A percentile compares a stretch with the other conserved stretches of the same genome.
phyloP scores from a whole-genome alignment of 2,797 vertebrate genomes.

The Pangasius mekongensis region DNA sequence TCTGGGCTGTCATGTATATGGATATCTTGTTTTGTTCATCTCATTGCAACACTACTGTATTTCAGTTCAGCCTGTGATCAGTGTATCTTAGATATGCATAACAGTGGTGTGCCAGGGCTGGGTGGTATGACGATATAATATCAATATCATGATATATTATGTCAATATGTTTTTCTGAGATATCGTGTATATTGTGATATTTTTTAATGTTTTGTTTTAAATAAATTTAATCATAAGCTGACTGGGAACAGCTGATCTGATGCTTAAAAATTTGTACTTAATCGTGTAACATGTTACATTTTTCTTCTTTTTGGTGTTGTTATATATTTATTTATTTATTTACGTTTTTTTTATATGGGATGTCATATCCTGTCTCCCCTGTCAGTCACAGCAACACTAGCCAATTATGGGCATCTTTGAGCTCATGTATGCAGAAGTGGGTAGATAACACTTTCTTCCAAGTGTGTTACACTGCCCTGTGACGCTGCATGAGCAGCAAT shows the following conservation, averaged over 20 bases:
- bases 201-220: background rate
- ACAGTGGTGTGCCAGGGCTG: constrained; percentile 41
- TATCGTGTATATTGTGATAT: background rate
- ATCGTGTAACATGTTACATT: background rate
- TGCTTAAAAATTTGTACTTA: background rate
- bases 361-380: background rate
- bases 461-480: background rate
- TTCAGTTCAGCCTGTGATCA: background rate
- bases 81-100: constrained; percentile 55
- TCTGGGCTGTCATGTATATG: constrained; percentile 57
- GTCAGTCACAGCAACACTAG: background rate
- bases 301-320: background rate
- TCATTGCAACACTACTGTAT: constrained; percentile 55
- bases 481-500: background rate
- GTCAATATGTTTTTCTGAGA: background rate
- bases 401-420: background rate
- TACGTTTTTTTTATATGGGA: background rate
- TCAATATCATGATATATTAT: background rate
- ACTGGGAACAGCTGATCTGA: background rate
- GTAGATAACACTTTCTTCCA: background rate
- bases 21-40: constrained; percentile 52
- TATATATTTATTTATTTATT: too few relatives aligned
- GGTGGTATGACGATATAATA: background rate
- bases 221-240: background rate
- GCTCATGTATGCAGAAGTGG: background rate